Evolutionary conservation across 2,888 invertebrate species (phyloP), one percentile per base, ranked within the genome.

Genomic region (Drosophila koepferae): DNA sequence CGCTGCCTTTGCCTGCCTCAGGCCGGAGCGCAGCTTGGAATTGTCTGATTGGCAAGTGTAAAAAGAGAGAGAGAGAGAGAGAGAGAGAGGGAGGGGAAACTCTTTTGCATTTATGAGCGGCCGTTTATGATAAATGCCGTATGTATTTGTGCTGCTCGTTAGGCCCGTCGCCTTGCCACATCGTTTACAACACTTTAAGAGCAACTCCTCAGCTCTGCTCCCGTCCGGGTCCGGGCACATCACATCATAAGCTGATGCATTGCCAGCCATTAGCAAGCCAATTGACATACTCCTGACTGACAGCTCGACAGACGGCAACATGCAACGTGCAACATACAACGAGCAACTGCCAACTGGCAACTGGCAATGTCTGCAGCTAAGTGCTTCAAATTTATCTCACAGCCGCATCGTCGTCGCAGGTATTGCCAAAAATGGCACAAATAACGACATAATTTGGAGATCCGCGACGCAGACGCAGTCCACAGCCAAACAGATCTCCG

Each of bases 401-500:
- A 73, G 69, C 75, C 68, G 49, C 78, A 80, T 78, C 77, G 75
- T 73, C 64, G 72, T 58, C 51, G 71, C 63, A 49, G 69, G 54
- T 53, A 73, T 90, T 82, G 85, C 90, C 90, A 88, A 91, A 90
- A 90, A 90, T 90, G 91, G 91, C 89, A 89, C 88, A 83, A 88
- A 82, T 91, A 90, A 91, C 91, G 91, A 91, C 90, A 91, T 90
- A 91, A 90, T 90, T 90, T 91, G 89, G 73, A 82, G 86, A 90
- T 89, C 76, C 71, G 61, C 67, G 64, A 62, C 76, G 34, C 63
- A 68, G 41, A 46, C 48, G 16, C 18, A 59, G 34, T n/a, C 20
- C 23, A 9, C 38, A 38, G 16, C 8, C 7, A 38, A 41, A 49
- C 56, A 23, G 71, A 72, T 72, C 48, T 36, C 20, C 43, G 44